phyloP scores from a whole-genome alignment of 2,797 vertebrate species.

The Periophthalmus magnuspinnatus region DNA sequence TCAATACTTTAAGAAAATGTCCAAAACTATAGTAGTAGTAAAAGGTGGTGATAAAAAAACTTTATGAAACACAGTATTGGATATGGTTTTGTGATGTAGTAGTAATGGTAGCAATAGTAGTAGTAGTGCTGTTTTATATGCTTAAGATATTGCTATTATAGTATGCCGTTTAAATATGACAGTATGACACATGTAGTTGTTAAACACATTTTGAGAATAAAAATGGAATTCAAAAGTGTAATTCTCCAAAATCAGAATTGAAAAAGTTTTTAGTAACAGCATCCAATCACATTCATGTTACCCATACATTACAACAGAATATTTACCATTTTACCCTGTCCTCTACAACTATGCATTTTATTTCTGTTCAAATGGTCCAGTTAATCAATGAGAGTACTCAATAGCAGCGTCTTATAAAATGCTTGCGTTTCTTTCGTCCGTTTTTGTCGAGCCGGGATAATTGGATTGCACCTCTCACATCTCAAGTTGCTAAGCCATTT shows the following conservation, averaged over 20 bases:
- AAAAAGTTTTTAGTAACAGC: background rate
- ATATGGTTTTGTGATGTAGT: too few relatives aligned
- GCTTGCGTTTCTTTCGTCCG: slow-evolving; percentile 29
- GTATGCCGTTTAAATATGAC: too few relatives aligned
- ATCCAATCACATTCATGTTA: background rate
- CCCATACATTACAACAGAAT: background rate
- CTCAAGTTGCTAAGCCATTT: slow-evolving; percentile 73
- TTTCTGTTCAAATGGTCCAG: background rate
- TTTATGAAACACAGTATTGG: too few relatives aligned
- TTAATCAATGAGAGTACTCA: slow-evolving; percentile 16
- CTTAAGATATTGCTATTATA: too few relatives aligned
- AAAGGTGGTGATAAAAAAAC: too few relatives aligned
- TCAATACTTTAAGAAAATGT: too few relatives aligned
- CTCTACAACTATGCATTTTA: background rate
- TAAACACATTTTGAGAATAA: too few relatives aligned
- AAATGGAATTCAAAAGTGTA: too few relatives aligned
- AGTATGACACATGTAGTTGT: too few relatives aligned
- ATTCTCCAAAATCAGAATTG: background rate
- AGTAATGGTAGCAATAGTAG: too few relatives aligned
- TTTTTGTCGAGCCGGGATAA: slow-evolving; percentile 58
- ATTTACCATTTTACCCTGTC: background rate
- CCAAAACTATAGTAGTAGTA: too few relatives aligned
- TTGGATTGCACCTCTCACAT: slow-evolving; percentile 73
- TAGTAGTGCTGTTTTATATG: too few relatives aligned
- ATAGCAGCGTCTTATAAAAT: slow-evolving; percentile 38